Evolutionary conservation across 2,113 vertebrate genomes (phyloP), one percentile per base, ranked within the genome.

Genomic region (Canis aureus): DNA sequence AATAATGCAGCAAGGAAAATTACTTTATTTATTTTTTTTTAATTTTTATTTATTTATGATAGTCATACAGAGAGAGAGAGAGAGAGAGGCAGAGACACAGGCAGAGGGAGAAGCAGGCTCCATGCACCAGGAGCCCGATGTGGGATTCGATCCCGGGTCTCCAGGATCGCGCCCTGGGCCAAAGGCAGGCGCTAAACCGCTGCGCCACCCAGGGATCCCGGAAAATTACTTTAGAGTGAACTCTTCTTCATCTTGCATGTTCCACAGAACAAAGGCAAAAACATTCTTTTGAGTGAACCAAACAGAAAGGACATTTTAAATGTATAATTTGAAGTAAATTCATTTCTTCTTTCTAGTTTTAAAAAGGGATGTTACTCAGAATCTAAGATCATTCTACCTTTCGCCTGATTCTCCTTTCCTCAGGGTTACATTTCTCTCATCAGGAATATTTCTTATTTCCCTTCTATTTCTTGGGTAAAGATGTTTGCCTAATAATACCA

Each of bases 251-350:
- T 71, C 74, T 49, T 64, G 85, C 78, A n/a, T 1, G 13, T 51
- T 15, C 32, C 66, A 83, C 43, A 83, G 0, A 76, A 53, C 73
- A 76, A 82, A 82, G 32, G 19, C 43, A 90, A 87, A 92, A 79
- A 49, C 11, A 62, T 62, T 88, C 43, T 89, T 60, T 74, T 27
- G 25, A 80, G 69, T 49, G 67, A 92, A 51, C 74, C 67, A 83
- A 96, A 62, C 25, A 84, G 29, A 85, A 88, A 94, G 25, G 23
- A 38, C 79, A 85, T 76, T 94, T 69, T 57, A 49, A 83, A 71
- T 6, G 6, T 29, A 51, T 51, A 66, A 79, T 9, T 64, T 69
- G 76, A 90, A 71, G 38, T 66, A 71, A 59, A 71, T 32, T 67
- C 64, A 11, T 71, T 57, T 32, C 62, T 83, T 90, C n/a, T 76